Base-by-base conservation (phyloP, 2,888 invertebrate species). In the Sarcophaga carnaria region DNA sequence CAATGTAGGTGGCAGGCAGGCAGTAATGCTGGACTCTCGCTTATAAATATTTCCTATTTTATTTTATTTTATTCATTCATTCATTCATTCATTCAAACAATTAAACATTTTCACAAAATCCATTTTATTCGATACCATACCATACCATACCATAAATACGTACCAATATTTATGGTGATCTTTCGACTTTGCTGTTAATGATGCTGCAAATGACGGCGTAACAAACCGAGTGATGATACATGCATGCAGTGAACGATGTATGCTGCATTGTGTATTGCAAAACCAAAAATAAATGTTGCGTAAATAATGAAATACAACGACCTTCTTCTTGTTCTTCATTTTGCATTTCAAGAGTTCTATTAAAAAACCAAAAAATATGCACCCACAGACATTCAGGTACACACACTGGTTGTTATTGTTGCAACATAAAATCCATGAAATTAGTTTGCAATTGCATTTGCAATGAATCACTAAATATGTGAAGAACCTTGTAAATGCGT, bases 281-380 rank as follows among this genome's bases (percentile, higher is more conserved):
- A 60, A 60, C 70, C 27, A 81, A 76, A 83, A 83, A 81, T 83
- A 87, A 74, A 63, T 77, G 4, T 63, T 83, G 59, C 22, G 47
- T 80, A 10, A 62, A 62, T 20, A 22, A 22, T 59, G 59, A 70
- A 78, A 78, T 83, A 69, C 83, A 83, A 75, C 83, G 83, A 87
- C 86, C 86, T 87, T 87, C 83, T 86, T 78, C 74, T 75, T 37
- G 49, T 66, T 25, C 54, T 72, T 72, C 25, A 63, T 37, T 37
- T 71, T 37, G 49, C n/a, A 59, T 59, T 59, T 59, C 14, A 59
- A 59, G 59, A n/a, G 20, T 62, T 17, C 54, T 14, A 49, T 49
- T 14, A 49, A 49, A 49, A 8, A 49, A 12, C 0, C 4, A 11
- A 49, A 14, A 54, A 4, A 3, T 17, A 54, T 54, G 3, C 54